Percentiles rank a stretch among this genome's conserved stretches.
Evolutionary conservation across 2,113 vertebrate genomes (phyloP).

Genomic region (Bos indicus): DNA sequence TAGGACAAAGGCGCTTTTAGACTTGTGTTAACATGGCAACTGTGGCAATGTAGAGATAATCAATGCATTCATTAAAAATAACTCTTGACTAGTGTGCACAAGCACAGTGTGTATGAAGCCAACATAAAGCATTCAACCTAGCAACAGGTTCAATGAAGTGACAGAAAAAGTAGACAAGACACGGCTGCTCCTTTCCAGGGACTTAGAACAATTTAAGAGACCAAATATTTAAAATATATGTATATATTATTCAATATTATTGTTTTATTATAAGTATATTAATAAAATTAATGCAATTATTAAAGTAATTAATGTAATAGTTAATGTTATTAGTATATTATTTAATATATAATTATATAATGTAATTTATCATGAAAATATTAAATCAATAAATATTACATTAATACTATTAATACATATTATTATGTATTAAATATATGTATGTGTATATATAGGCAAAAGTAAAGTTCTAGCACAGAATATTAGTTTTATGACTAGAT

Average conservation of each 20-base stretch:
- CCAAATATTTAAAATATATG: neutral
- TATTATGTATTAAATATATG: neutral
- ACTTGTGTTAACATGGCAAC: neutral
- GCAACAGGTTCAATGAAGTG: neutral
- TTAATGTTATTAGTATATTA: no score
- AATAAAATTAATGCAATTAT: neutral
- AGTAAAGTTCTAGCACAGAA: neutral
- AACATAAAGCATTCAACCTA: neutral
- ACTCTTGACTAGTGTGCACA: neutral
- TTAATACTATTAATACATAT: neutral
- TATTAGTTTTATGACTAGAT: neutral
- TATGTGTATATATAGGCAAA: neutral
- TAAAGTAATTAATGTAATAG: no score
- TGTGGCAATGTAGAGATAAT: neutral
- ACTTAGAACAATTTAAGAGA: neutral
- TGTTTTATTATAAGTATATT: neutral
- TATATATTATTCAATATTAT: neutral
- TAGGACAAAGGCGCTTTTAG: neutral
- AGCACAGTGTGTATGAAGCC: neutral
- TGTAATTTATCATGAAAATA: neutral
- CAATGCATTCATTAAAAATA: neutral
- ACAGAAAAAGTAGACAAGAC: neutral
- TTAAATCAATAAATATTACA: neutral
- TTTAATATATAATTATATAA: neutral
- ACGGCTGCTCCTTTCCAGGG: neutral